A percentile compares a stretch with the other conserved stretches of the same genome.
Evolutionary conservation across 2,797 vertebrate genomes (phyloP).

Genomic region (Sarcophilus harrisii): DNA sequence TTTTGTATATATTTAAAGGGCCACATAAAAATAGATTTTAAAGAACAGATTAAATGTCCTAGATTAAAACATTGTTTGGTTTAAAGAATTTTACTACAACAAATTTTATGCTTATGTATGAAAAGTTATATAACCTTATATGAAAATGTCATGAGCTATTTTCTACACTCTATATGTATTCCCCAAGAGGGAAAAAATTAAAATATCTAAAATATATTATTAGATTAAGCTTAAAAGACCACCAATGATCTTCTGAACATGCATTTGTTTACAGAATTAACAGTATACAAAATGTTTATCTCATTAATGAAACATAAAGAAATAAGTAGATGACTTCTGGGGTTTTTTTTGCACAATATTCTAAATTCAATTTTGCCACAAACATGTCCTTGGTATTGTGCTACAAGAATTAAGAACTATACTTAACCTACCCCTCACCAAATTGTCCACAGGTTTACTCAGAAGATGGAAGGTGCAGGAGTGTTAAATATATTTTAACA

Average conservation of each 20-base stretch:
- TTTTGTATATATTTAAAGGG: slow-evolving; percentile 92
- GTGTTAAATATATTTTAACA: slow-evolving; percentile 83
- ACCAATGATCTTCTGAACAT: slow-evolving; percentile 91
- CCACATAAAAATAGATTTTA: slow-evolving; percentile 93
- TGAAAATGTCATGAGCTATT: slow-evolving; percentile 89
- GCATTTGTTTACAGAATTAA: slow-evolving; percentile 92
- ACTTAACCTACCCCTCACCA: slow-evolving; percentile 85
- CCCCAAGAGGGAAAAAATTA: slow-evolving; percentile 89
- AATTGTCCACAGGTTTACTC: slow-evolving; percentile 86
- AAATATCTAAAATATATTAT: slow-evolving; percentile 92
- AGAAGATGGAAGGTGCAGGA: slow-evolving; percentile 83
- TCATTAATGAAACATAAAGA: slow-evolving; percentile 85
- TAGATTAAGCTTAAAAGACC: slow-evolving; percentile 88
- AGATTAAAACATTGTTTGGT: slow-evolving; percentile 88
- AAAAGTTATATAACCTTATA: slow-evolving; percentile 92
- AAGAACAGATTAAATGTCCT: slow-evolving; percentile 91
- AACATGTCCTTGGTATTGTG: slow-evolving; percentile 90
- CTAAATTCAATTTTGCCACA: slow-evolving; percentile 86
- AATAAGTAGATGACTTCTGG: slow-evolving; percentile 84
- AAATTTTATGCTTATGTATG: slow-evolving; percentile 90
- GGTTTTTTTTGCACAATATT: slow-evolving; percentile 83
- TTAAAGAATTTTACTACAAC: slow-evolving; percentile 89
- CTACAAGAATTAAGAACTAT: slow-evolving; percentile 86
- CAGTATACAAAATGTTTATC: slow-evolving; percentile 88
- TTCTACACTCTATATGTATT: slow-evolving; percentile 89